These are phyloP conservation scores for Muschampia staudingeri DNA, from an alignment of 2,888 invertebrate species.

Conservation along the genomic window DNA sequence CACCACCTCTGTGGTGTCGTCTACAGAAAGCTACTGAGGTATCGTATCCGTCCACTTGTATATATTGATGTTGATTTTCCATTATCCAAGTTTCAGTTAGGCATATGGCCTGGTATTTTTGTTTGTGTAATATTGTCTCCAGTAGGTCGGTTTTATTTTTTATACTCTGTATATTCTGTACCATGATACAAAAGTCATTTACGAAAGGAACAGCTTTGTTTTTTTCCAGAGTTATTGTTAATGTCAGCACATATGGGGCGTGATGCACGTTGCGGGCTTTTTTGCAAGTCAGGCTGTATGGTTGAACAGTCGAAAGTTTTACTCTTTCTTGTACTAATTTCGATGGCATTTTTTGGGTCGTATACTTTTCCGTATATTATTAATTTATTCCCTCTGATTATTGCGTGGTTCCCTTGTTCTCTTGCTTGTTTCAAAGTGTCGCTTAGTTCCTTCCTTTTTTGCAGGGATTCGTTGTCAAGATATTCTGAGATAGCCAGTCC, in stretches of 20 bases:
- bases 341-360: neutral
- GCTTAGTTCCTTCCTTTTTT: neutral
- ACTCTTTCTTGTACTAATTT: too few species aligned
- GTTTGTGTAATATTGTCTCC: neutral
- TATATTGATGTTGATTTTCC: slow-evolving; percentile 5
- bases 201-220: slow-evolving; percentile 17
- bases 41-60: neutral
- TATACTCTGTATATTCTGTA: slow-evolving; percentile 29
- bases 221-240: neutral
- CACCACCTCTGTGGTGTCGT: slow-evolving; percentile 27
- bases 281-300: too few species aligned
- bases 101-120: neutral
- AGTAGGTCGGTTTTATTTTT: slow-evolving; percentile 22
- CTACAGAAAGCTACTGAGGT: slow-evolving; percentile 14
- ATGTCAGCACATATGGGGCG: too few species aligned
- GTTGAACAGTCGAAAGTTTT: too few species aligned
- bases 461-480: neutral
- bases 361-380: neutral
- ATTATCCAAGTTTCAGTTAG: slow-evolving; percentile 32
- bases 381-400: neutral
- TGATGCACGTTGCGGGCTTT: too few species aligned
- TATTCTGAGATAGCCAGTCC: neutral
- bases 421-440: neutral
- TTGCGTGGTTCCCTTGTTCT: neutral
- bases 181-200: neutral